phyloP scores from a whole-genome alignment of 2,797 vertebrate species.

The Pseudochirops corinnae region DNA sequence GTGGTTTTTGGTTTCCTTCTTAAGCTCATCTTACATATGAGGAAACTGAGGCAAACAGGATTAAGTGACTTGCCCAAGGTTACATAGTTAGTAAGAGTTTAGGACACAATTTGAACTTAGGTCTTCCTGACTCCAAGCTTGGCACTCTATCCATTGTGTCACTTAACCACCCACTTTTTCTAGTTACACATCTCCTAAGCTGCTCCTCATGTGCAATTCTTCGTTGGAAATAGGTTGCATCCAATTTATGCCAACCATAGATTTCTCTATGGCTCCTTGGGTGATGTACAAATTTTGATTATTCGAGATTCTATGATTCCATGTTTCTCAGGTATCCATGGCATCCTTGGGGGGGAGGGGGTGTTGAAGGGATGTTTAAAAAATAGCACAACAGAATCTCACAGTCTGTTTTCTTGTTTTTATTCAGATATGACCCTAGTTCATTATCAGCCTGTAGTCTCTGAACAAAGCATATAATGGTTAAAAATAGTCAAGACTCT shows the following conservation, averaged over 20 bases:
- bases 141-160: no score
- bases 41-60: no score
- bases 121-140: no score
- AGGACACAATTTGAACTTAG: no score
- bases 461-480: background rate
- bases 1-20: no score
- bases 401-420: background rate
- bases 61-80: no score
- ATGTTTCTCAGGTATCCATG: background rate
- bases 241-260: background rate
- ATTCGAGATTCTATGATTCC: background rate
- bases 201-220: background rate
- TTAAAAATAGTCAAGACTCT: background rate
- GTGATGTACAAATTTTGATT: background rate
- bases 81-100: no score
- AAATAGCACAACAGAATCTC: background rate
- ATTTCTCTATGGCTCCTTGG: background rate
- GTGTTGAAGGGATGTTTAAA: no score
- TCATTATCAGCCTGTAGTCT: background rate
- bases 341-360: background rate
- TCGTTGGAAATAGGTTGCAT: background rate
- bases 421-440: background rate
- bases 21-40: no score
- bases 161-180: background rate
- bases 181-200: background rate